A percentile compares a stretch with the other conserved stretches of the same genome.
Evolutionary conservation across 2,113 vertebrate genomes (phyloP).

Genomic region (Mystacornis crossleyi): DNA sequence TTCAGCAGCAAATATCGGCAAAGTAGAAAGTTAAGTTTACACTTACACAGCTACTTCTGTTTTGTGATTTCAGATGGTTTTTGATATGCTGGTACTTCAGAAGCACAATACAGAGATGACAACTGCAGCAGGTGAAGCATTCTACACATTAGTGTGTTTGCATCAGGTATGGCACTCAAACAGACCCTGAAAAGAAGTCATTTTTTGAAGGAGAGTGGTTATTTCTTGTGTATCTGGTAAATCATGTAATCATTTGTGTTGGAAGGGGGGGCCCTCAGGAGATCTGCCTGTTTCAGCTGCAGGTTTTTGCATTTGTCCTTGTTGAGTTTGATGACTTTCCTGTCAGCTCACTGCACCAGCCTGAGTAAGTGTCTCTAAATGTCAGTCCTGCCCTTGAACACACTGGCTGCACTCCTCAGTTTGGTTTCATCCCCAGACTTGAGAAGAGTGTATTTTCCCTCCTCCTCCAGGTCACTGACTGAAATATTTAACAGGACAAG

Average conservation of each 20-base stretch:
- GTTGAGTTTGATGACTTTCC: neutral
- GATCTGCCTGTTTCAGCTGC: neutral
- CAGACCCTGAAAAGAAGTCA: neutral
- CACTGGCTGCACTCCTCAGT: neutral
- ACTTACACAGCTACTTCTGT: neutral
- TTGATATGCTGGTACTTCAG: slow-evolving; percentile 98
- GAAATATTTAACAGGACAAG: neutral
- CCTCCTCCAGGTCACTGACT: neutral
- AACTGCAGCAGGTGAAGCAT: slow-evolving; percentile 94
- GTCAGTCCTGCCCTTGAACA: neutral
- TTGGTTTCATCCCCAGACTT: neutral
- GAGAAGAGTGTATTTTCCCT: neutral
- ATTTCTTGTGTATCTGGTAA: neutral
- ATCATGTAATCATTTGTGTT: neutral
- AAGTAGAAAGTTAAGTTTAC: neutral
- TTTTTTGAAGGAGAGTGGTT: neutral
- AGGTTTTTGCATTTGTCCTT: neutral
- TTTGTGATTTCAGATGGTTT: slow-evolving; percentile 87
- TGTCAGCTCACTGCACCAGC: neutral
- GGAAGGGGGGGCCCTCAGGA: neutral
- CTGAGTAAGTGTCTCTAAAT: neutral
- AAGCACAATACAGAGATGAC: slow-evolving; percentile 99
- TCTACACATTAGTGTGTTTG: slow-evolving; percentile 97
- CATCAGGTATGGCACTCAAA: slow-evolving; percentile 81
- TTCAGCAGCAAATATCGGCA: neutral